phyloP scores from a whole-genome alignment of 1,140 invertebrate genomes.

The Drosophila lacertosa region DNA sequence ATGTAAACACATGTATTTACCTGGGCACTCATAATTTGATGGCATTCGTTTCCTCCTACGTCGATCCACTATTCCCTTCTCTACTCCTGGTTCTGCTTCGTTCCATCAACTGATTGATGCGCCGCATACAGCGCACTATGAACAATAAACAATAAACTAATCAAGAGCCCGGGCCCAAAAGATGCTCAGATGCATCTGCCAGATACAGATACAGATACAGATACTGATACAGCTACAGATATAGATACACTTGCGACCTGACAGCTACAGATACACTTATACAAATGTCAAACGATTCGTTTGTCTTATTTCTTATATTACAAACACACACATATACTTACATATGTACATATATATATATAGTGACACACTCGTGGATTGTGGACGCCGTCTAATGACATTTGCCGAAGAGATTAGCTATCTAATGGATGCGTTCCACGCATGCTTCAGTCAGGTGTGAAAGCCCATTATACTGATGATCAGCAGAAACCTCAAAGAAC shows the following conservation, averaged over 20 bases:
- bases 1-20: not conserved
- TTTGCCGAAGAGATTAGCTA: conserved; percentile 20
- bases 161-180: conserved; percentile 50
- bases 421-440: conserved; percentile 32
- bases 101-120: conserved; percentile 62
- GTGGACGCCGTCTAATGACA: not conserved
- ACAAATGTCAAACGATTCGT: conserved; percentile 71
- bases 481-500: too few species aligned
- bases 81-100: not conserved
- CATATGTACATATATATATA: not conserved
- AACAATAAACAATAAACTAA: conserved; percentile 79
- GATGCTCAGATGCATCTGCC: conserved; percentile 25
- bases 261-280: conserved; percentile 13
- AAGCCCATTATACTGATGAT: not conserved
- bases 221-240: conserved; percentile 16
- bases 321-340: not conserved
- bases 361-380: conserved; percentile 7
- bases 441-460: conserved; percentile 11
- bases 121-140: conserved; percentile 42
- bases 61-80: not conserved
- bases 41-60: not conserved
- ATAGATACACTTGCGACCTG: not conserved
- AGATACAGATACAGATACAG: conserved; percentile 18
- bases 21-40: not conserved
- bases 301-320: conserved; percentile 40